Evolutionary conservation across 2,797 vertebrate genomes (phyloP).

Genomic region (Phylloscopus collybita): DNA sequence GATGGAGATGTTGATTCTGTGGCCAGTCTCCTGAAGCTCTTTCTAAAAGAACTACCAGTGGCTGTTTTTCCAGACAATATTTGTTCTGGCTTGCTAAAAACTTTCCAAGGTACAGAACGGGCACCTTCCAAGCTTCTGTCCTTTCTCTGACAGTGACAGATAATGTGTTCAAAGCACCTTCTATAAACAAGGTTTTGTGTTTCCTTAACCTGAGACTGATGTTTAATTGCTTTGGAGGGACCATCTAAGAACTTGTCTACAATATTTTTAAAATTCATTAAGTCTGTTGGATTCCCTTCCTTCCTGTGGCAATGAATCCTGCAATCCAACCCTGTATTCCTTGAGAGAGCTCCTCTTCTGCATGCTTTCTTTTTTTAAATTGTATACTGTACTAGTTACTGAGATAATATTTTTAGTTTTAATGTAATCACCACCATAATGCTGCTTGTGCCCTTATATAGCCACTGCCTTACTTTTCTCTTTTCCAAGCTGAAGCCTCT

Average conservation of each 20-base stretch:
- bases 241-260: not conserved
- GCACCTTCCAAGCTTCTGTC: not conserved
- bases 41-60: slow-evolving; percentile 83
- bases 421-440: not conserved
- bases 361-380: not conserved
- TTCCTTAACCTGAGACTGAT: not conserved
- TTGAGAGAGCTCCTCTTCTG: not conserved
- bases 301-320: not conserved
- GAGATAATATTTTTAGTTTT: not conserved
- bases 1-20: slow-evolving; percentile 80
- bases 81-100: slow-evolving; percentile 67
- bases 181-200: not conserved
- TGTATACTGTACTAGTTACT: not conserved
- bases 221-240: not conserved
- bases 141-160: not conserved
- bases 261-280: not conserved
- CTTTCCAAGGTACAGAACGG: slow-evolving; percentile 73
- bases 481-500: not conserved
- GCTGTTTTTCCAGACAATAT: slow-evolving; percentile 79
- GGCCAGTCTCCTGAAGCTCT: slow-evolving; percentile 86
- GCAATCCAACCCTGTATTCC: not conserved
- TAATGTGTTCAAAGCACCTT: not conserved
- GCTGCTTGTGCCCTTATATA: not conserved
- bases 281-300: not conserved
- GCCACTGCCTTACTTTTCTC: not conserved